phyloP scores from a whole-genome alignment of 2,888 invertebrate genomes.

The Anoplius nigerrimus region DNA sequence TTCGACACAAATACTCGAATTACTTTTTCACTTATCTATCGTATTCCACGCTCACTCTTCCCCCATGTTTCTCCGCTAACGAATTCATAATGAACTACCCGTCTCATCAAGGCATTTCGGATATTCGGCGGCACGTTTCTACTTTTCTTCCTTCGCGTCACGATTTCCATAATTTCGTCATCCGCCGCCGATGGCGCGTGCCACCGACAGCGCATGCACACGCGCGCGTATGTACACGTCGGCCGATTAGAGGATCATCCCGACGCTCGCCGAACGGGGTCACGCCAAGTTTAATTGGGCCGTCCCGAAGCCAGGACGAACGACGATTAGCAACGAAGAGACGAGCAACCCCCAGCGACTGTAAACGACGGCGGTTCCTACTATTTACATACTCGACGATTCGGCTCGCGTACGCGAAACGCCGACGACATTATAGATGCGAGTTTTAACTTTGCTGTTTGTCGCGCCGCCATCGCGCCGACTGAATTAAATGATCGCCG shows the following conservation, averaged over 20 bases:
- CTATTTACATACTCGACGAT: neutral
- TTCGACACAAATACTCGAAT: too few relatives aligned
- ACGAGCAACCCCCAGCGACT: neutral
- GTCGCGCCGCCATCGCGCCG: too few relatives aligned
- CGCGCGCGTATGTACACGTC: neutral
- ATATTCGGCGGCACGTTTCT: neutral
- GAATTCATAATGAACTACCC: neutral
- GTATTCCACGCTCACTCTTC: too few relatives aligned
- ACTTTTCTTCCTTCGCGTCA: neutral
- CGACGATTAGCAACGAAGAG: neutral
- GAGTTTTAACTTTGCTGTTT: too few relatives aligned
- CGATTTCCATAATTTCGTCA: neutral
- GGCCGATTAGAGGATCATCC: constrained; percentile 2
- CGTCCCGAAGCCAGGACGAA: neutral
- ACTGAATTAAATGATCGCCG: too few relatives aligned
- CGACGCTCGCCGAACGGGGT: neutral
- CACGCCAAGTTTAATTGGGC: constrained; percentile 1
- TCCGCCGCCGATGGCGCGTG: neutral
- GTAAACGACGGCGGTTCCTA: neutral
- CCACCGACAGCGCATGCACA: neutral
- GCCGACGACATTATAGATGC: too few relatives aligned
- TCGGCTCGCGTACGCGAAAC: neutral
- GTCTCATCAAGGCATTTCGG: neutral
- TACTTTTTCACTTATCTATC: too few relatives aligned
- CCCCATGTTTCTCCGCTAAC: too few relatives aligned